A percentile compares a stretch with the other conserved stretches of the same genome.
phyloP scores from a whole-genome alignment of 2,113 vertebrate genomes.

The Meriones unguiculatus region DNA sequence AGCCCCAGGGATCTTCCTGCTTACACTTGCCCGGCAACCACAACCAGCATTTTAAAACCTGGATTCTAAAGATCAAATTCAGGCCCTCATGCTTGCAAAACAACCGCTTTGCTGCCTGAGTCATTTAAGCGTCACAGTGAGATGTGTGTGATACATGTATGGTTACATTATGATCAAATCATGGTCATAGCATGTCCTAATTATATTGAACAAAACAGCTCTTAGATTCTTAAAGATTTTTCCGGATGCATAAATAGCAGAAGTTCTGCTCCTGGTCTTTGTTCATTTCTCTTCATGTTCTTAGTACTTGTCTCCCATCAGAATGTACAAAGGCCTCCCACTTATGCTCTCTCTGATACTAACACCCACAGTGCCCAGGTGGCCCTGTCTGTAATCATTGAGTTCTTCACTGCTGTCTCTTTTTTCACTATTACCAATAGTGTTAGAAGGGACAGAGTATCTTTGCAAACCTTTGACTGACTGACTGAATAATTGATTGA shows the following conservation, averaged over 20 bases:
- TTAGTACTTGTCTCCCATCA: background rate
- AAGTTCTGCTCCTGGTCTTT: background rate
- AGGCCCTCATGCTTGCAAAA: background rate
- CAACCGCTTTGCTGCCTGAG: background rate
- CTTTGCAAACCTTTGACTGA: background rate
- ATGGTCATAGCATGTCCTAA: background rate
- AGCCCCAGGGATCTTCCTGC: too few relatives aligned
- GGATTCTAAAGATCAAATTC: background rate
- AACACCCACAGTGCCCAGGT: accelerated
- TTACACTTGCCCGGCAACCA: too few relatives aligned
- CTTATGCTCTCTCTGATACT: too few relatives aligned
- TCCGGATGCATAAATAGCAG: background rate
- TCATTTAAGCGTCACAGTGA: too few relatives aligned
- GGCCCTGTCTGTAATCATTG: background rate
- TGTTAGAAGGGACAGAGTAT: background rate
- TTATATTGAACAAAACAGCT: background rate
- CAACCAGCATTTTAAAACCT: background rate
- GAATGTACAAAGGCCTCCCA: too few relatives aligned
- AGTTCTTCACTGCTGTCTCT: background rate
- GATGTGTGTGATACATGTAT: background rate
- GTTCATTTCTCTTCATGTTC: background rate
- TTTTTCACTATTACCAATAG: background rate
- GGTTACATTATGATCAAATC: background rate
- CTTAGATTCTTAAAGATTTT: background rate
- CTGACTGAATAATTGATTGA: background rate